Conservation (phyloP, 2,113 vertebrate genomes). For the Zootoca vivipara region DNA sequence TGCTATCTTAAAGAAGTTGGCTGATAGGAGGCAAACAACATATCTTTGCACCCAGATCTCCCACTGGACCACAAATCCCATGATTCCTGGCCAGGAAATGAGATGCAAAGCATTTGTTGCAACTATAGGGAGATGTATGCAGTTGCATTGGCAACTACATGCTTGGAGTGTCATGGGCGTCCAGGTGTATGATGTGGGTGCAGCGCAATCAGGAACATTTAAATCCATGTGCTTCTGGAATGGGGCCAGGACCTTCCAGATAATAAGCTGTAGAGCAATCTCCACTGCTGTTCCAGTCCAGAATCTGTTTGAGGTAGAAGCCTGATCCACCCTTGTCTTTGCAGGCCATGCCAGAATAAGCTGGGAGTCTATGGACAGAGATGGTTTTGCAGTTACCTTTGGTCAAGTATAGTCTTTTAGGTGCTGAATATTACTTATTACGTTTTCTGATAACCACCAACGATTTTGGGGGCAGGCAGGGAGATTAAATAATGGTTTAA, state of each 20-base stretch:
- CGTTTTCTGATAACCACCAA: not conserved
- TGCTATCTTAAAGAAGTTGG: not conserved
- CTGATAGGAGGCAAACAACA: not conserved
- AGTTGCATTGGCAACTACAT: not conserved
- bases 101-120: not conserved
- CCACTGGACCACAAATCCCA: not conserved
- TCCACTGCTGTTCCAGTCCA: too few relatives aligned
- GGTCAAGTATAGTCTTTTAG: not conserved
- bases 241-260: not conserved
- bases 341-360: not conserved
- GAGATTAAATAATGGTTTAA: conserved; percentile 1
- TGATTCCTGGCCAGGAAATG: not conserved
- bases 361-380: not conserved
- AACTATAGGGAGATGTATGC: not conserved
- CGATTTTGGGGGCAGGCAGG: not conserved
- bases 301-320: not conserved
- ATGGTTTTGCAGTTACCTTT: not conserved
- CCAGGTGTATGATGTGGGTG: not conserved
- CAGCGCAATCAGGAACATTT: too few relatives aligned
- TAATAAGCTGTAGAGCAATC: not conserved
- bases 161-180: not conserved
- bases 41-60: not conserved
- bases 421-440: not conserved
- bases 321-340: not conserved
- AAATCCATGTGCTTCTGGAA: not conserved